phyloP scores from a whole-genome alignment of 2,888 invertebrate species.

The Rugalucina vietnamica region DNA sequence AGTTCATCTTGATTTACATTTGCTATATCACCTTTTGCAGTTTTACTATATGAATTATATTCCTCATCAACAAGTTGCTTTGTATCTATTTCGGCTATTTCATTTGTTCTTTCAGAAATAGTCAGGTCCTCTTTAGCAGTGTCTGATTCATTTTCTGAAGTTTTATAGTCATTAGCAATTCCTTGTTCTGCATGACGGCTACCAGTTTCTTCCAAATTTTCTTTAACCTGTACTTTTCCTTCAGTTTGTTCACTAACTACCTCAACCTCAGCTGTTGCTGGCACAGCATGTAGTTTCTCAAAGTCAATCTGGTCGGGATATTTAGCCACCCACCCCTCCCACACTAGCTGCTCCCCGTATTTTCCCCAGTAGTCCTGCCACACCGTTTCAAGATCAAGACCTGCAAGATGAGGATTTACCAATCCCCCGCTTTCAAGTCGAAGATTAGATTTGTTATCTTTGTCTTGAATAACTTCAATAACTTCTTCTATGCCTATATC shows the following conservation, averaged over 20 bases:
- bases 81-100: too few species aligned
- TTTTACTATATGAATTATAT: too few species aligned
- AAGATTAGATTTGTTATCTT: background rate
- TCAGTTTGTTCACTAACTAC: slow-evolving; percentile 47
- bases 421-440: background rate
- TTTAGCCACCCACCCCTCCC: slow-evolving; percentile 80
- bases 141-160: background rate
- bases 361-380: slow-evolving; percentile 79
- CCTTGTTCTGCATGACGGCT: background rate
- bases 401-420: slow-evolving; percentile 44
- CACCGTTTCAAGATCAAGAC: slow-evolving; percentile 63
- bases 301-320: slow-evolving; percentile 79
- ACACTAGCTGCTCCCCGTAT: slow-evolving; percentile 78
- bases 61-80: too few species aligned
- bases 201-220: background rate
- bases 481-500: background rate
- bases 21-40: too few species aligned
- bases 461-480: background rate
- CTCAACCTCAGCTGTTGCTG: slow-evolving; percentile 70
- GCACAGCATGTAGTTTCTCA: slow-evolving; percentile 66
- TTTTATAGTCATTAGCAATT: background rate
- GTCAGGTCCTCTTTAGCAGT: too few species aligned
- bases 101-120: too few species aligned
- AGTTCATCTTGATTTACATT: too few species aligned
- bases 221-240: background rate